Evolutionary conservation across 1,140 invertebrate genomes (phyloP), one percentile per base, ranked within the genome.

Genomic region (Ips nitidus): DNA sequence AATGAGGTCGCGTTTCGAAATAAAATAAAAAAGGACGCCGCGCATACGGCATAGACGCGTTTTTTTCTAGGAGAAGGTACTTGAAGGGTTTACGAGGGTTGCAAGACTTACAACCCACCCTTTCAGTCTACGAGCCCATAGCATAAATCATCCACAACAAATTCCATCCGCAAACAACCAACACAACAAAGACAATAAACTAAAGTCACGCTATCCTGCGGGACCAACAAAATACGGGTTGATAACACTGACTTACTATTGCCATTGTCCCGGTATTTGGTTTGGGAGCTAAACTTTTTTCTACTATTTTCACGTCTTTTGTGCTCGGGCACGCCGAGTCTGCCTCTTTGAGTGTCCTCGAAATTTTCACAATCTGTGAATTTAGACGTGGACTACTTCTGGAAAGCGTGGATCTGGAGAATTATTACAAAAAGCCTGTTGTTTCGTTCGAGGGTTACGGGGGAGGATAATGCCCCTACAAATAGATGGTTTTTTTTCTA

Each of bases 1-100:
- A 62, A 62, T 50, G 59, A 62, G 59, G 59, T 62, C 59, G 59
- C 59, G 41, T 59, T 59, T 36, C 41, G 38, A 62, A 62, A 62
- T 62, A 62, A 47, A 47, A 47, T 47, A 62, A 62, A 62, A 62
- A 62, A 50, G 45, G 45, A 50, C 22, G 22, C 22, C n/a, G 22
- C 45, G 36, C 8, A 8, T 22, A 47, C 43, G 43, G 59, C 43
- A 7, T 62, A 45, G 22, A 40, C 22, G 38, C 8, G 4, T n/a
- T 62, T 62, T 47, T 62, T 50, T 62, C 22, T 50, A 62, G 42
- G 59, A 47, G 43, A 62, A 62, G 45, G 45, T 62, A 47, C 39
- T 62, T 22, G 6, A 50, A 22, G 45, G 45, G 22, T 50, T 50
- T 50, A 8, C 22, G 22, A 50, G 22, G 7, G 3, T 22, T 1